Base-by-base conservation (phyloP, 2,113 vertebrate species). In the Ptyas mucosa region DNA sequence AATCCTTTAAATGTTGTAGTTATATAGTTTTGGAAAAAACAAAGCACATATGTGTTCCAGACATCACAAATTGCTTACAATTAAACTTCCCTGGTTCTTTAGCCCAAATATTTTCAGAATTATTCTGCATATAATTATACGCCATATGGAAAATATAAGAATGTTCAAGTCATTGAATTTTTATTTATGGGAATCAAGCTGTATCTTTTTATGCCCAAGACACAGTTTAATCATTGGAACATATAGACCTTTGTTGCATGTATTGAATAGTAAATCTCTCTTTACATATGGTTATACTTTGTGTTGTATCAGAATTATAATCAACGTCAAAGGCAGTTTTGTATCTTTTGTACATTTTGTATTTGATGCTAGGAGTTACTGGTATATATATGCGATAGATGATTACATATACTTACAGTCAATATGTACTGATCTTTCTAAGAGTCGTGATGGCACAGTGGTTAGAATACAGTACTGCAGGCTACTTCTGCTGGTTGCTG, bases 21-120 rank as follows among this genome's bases (percentile, higher is more conserved):
- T 92, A 55, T 53, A 93, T 54, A 49, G 18, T 29, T 89, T 92
- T 88, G 20, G 43, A 85, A 89, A n/a, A 86, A 92, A 93, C 86
- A 49, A 75, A 24, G 51, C 34, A 89, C 29, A 34, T 53, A 92
- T 49, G 89, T 87, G 94, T 96, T 95, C 87, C 90, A 95, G 92
- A 90, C 57, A 87, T 94, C 61, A 93, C 69, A 91, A 95, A 96
- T 49, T 96, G 92, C 92, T 96, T 94, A 69, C 91, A 96, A 95
- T 95, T 95, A 94, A 94, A 91, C 8, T 92, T 49, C 93, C n/a
- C 91, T 92, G 88, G 87, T 43, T 95, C 95, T 95, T 55, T 69
- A 94, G 24, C 7, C 89, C 43, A 93, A 95, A 90, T 61, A 61
- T 26, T 95, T 91, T 89, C 90, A 94, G 86, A 86, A 94, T 69